phyloP scores from a whole-genome alignment of 2,888 invertebrate species.

The Geophilus truncorum region DNA sequence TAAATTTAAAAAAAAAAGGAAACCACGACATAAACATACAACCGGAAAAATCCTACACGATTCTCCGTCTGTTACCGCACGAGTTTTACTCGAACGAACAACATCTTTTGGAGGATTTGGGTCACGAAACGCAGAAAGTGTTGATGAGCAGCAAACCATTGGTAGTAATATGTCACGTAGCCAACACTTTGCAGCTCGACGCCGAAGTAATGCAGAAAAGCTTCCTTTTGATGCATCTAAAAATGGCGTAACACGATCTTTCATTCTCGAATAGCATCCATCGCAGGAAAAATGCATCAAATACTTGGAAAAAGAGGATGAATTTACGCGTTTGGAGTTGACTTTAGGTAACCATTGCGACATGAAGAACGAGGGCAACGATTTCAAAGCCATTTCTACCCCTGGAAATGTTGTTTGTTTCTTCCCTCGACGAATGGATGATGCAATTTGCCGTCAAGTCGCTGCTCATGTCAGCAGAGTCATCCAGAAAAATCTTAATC shows the following conservation, averaged over 20 bases:
- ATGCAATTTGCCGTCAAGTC: not conserved
- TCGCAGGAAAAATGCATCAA: constrained; percentile 3
- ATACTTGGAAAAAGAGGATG: constrained; percentile 11
- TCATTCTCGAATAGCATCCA: not conserved
- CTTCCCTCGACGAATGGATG: constrained; percentile 2
- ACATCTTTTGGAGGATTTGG: not conserved
- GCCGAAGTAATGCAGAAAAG: not conserved
- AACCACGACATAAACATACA: not conserved
- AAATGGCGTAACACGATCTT: not conserved
- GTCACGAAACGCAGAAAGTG: not conserved
- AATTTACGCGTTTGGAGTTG: not conserved
- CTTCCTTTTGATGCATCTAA: too few species aligned
- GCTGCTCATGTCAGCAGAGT: not conserved
- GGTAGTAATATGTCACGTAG: not conserved
- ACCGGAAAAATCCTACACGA: not conserved
- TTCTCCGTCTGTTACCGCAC: not conserved
- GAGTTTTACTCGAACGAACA: not conserved
- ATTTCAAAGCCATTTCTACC: constrained; percentile 6
- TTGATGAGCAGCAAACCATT: not conserved
- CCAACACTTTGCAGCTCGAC: not conserved
- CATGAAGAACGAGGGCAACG: not conserved
- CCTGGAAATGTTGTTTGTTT: constrained; percentile 9
- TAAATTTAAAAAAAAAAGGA: not conserved
- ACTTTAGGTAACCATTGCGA: constrained; percentile 8
- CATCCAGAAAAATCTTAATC: not conserved